Evolutionary conservation across 2,797 vertebrate species (phyloP).

Genomic region (Prionace glauca): DNA sequence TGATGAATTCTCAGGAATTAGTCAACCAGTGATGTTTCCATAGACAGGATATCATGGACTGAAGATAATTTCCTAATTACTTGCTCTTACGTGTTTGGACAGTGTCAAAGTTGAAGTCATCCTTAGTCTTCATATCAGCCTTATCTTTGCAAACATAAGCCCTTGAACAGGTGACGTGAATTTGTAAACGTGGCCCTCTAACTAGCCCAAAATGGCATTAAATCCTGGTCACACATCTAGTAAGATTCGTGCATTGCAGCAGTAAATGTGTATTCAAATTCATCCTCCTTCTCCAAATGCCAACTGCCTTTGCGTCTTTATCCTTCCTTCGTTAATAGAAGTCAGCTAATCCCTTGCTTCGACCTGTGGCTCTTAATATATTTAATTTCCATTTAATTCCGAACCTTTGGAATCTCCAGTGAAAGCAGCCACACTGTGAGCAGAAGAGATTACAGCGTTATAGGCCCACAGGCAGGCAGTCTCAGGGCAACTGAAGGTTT

Average conservation of each 20-base stretch:
- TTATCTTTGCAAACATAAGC: slow-evolving; percentile 1
- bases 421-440: not conserved
- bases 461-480: not conserved
- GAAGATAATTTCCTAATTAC: not conserved
- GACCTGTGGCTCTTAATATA: slow-evolving; percentile 19
- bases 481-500: not conserved
- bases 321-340: slow-evolving; percentile 17
- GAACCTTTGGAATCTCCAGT: not conserved
- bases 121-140: not conserved
- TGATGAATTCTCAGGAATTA: not conserved
- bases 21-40: not conserved
- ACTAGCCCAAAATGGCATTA: not conserved
- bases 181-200: not conserved
- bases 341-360: not conserved
- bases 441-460: not conserved
- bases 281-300: slow-evolving; percentile 30
- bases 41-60: not conserved
- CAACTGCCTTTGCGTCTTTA: not conserved
- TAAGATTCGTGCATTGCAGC: not conserved
- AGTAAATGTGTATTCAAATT: slow-evolving; percentile 13
- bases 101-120: not conserved
- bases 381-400: slow-evolving; percentile 36
- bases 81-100: not conserved
- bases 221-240: not conserved
- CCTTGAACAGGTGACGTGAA: not conserved